Percentiles rank a stretch among this genome's conserved stretches.
These are phyloP conservation scores for Nesogale talazaci DNA, from an alignment of 2,113 vertebrate genomes.

Conservation along the genomic window DNA sequence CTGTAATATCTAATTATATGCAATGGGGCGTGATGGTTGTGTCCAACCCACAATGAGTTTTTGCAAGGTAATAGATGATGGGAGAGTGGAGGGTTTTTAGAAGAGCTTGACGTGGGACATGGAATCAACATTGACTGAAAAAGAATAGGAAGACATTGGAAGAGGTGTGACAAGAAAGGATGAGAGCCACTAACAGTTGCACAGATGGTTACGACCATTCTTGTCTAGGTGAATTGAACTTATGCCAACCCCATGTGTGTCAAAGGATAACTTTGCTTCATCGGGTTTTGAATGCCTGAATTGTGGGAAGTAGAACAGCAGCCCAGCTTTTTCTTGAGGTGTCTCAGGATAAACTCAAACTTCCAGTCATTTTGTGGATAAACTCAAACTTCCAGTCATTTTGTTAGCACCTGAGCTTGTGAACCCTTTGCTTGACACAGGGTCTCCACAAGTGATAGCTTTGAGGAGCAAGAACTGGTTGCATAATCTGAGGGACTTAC, in stretches of 20 bases:
- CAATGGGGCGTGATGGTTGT: neutral
- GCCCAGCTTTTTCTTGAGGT: neutral
- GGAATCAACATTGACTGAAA: neutral
- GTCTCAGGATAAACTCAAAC: neutral
- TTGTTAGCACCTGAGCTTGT: neutral
- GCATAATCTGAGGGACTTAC: neutral
- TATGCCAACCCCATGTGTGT: neutral
- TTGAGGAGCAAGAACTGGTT: neutral
- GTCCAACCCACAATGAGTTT: neutral
- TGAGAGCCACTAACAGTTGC: neutral
- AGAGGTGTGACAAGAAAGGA: neutral
- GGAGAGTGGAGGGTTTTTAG: neutral
- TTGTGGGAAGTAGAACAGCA: neutral
- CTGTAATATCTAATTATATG: neutral
- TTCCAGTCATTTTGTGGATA: neutral
- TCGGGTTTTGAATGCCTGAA: neutral
- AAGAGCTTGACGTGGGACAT: neutral
- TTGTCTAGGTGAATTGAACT: neutral
- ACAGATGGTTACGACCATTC: neutral
- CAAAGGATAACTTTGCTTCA: neutral
- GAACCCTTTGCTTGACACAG: neutral
- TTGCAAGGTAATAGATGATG: neutral
- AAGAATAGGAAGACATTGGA: neutral
- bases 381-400: neutral
- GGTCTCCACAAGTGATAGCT: neutral